A percentile compares a stretch with the other conserved stretches of the same genome.
Conservation (phyloP, 2,888 invertebrate genomes). For the Maniola hyperantus region DNA sequence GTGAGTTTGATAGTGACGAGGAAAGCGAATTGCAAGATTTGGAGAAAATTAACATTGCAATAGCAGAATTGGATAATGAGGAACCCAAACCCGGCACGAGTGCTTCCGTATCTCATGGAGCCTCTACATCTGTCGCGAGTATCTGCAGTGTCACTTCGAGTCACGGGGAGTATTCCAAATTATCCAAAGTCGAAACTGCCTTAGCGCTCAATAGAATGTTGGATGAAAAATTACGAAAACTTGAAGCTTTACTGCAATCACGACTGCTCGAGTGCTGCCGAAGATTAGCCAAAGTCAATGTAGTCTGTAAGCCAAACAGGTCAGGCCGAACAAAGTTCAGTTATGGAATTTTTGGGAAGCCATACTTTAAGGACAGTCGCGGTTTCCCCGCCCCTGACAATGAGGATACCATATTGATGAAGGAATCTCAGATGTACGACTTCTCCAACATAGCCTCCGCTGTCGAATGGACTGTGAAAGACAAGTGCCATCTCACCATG, state of each 20-base stretch:
- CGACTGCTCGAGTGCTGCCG: constrained; percentile 62
- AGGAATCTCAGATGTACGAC: constrained; percentile 64
- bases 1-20: constrained; percentile 47
- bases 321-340: constrained; percentile 48
- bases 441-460: constrained; percentile 70
- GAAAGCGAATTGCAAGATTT: constrained; percentile 51
- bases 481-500: constrained; percentile 79
- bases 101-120: constrained; percentile 33
- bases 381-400: constrained; percentile 82
- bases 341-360: constrained; percentile 75
- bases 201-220: constrained; percentile 65
- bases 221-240: constrained; percentile 56
- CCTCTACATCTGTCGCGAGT: constrained; percentile 19
- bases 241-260: constrained; percentile 56
- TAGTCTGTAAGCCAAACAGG: constrained; percentile 39
- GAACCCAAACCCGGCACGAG: constrained; percentile 40
- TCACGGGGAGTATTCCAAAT: constrained; percentile 45
- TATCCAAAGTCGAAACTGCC: constrained; percentile 54
- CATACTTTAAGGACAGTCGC: constrained; percentile 86
- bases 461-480: constrained; percentile 81
- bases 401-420: constrained; percentile 78
- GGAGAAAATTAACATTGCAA: constrained; percentile 47
- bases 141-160: constrained; percentile 30
- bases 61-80: constrained; percentile 43
- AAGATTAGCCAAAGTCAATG: constrained; percentile 51